Conservation (phyloP, 2,113 vertebrate species). For the Heterocephalus glaber region DNA sequence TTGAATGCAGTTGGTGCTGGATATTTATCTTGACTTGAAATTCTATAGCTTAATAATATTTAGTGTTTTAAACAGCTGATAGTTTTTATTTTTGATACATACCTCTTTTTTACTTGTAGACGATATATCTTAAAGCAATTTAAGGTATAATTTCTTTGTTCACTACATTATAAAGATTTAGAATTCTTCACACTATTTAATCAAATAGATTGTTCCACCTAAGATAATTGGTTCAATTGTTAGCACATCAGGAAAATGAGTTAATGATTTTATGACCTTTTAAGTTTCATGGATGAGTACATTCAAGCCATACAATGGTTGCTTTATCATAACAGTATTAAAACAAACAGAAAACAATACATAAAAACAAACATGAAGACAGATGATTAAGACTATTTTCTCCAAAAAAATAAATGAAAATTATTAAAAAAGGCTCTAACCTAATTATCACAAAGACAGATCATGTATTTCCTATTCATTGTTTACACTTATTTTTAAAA, state of each 20-base stretch:
- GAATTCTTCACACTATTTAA: not conserved
- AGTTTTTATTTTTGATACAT: not conserved
- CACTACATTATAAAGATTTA: not conserved
- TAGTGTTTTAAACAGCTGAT: not conserved
- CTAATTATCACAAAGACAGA: not conserved
- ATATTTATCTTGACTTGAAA: not conserved
- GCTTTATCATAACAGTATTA: not conserved
- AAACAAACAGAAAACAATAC: not conserved
- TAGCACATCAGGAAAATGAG: not conserved
- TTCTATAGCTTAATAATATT: not conserved
- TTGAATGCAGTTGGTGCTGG: not conserved
- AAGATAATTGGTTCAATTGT: not conserved
- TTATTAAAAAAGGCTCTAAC: not conserved
- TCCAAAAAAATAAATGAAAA: not conserved
- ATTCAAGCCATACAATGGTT: not conserved
- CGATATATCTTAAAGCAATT: not conserved
- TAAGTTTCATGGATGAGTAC: not conserved
- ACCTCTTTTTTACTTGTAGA: not conserved
- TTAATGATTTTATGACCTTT: conserved; percentile 18
- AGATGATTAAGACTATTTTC: not conserved
- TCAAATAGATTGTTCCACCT: not conserved
- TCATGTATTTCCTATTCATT: not conserved
- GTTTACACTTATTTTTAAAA: not conserved
- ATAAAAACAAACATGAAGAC: not conserved
- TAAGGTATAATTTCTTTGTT: not conserved